Base-by-base conservation (phyloP, 1,140 invertebrate genomes). In the Caenorhabditis tropicalis region DNA sequence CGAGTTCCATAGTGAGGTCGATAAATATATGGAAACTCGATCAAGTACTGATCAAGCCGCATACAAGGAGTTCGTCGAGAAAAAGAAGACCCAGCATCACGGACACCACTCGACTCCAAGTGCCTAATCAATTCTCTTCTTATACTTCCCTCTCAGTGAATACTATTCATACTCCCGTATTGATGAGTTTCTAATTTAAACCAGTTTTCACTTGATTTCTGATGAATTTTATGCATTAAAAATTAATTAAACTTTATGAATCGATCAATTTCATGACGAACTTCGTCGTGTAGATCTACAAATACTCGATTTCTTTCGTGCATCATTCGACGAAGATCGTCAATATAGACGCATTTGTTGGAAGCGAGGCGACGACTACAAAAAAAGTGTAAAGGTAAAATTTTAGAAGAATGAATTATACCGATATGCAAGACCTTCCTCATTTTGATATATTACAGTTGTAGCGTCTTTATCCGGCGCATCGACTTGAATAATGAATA, bases 361-460 rank as follows among this genome's bases (percentile, higher is more conserved):
- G 83, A 84, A 19, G 58, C 83, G 48, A 74, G 21, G 10, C 83
- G 70, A 29, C 83, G 65, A 21, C 65, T 74, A 36, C 10, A 27
- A 56, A 24, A 74, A 39, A 24, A 43, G 21, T 10, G 43, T 24
- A 9, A 74, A 9, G 19, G 24, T 24, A 19, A 19, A 33, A 16
- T 6, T 15, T 27, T 10, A 36, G n/a, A 36, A 12, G 15, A 46
- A 74, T n/a, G n/a, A n/a, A n/a, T n/a, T n/a, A n/a, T n/a, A n/a
- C 33, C 79, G 29, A 49, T 84, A 84, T 0, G 74, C 83, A 9
- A 84, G 74, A 9, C 83, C 83, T 48, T 84, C 83, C 29, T 84
- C 83, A 49, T 84, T 84, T 33, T 84, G 83, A n/a, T 48, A 84
- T 24, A 84, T 58, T 6, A 48, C 27, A 39, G 58, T 65, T 4